Percentiles rank a stretch among this genome's conserved stretches.
These are phyloP conservation scores for Lipotes vexillifer DNA, from an alignment of 2,113 vertebrate genomes.

Conservation along the genomic window DNA sequence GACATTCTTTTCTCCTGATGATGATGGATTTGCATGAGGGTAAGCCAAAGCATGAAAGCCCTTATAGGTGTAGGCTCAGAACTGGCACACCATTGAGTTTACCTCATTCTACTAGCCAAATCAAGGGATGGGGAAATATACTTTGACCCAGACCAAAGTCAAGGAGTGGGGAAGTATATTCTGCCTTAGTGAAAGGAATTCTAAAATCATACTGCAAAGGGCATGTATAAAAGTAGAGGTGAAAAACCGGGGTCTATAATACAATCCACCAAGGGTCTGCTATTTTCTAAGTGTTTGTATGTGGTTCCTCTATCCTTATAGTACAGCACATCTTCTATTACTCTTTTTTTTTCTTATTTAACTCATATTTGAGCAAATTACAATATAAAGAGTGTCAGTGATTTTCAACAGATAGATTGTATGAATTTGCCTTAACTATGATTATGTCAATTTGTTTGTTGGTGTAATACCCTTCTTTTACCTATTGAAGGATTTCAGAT, in stretches of 20 bases:
- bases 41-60: rapidly evolving
- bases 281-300: background rate
- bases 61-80: background rate
- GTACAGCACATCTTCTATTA: background rate
- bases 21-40: background rate
- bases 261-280: background rate
- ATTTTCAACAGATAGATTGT: background rate
- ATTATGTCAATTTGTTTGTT: background rate
- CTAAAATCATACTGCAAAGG: background rate
- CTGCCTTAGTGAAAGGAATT: background rate
- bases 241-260: background rate
- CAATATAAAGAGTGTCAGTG: background rate
- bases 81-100: background rate
- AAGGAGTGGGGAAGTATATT: background rate
- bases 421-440: background rate
- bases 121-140: background rate
- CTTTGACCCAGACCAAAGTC: background rate
- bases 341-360: background rate
- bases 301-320: background rate
- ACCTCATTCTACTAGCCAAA: background rate
- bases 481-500: background rate
- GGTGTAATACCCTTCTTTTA: background rate
- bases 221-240: background rate
- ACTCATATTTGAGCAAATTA: background rate
- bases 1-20: background rate